Evolutionary conservation across 1,140 invertebrate species (phyloP), one percentile per base, ranked within the genome.

Genomic region (Brachionus plicatilis): DNA sequence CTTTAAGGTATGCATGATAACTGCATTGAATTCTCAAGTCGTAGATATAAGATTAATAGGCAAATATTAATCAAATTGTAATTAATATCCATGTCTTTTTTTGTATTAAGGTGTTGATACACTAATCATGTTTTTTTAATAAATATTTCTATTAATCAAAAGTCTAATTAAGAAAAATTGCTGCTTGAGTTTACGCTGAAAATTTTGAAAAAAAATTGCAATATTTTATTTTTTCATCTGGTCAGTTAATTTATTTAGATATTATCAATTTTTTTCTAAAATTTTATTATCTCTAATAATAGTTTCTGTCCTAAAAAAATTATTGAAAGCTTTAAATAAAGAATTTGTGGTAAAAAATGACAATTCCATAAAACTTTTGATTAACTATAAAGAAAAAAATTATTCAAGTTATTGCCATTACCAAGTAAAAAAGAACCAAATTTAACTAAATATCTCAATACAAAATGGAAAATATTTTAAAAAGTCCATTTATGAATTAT

Each of bases 51-150:
- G 68, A 72, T 72, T 72, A 41, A 72, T 72, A 72, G 17, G 27
- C n/a, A 17, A 14, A 43, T 41, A 72, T 72, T 20, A 43, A 72
- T 72, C 68, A 72, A 72, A 72, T 41, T 41, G n/a, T 41, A 72
- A 72, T 41, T 41, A 72, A 72, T 72, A 72, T 72, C 12, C 68
- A 72, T 72, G 68, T 72, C 68, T 45, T 72, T 72, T 72, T 72
- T 72, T n/a, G 1, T 41, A 72, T 17, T 41, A 43, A 43, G 68
- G 68, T 72, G 68, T 41, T 72, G 68, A 72, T 72, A 72, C 68
- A 72, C 68, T 41, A 68, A 43, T 41, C 68, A 72, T 72, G 68
- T 72, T 72, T 72, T 72, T 72, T 72, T 43, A 72, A 72, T 72
- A 72, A 72, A 43, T 41, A 60, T 20, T 60, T 60, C 53, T 60